Evolutionary conservation across 2,797 vertebrate genomes (phyloP).

Genomic region (Cossypha polioptera): DNA sequence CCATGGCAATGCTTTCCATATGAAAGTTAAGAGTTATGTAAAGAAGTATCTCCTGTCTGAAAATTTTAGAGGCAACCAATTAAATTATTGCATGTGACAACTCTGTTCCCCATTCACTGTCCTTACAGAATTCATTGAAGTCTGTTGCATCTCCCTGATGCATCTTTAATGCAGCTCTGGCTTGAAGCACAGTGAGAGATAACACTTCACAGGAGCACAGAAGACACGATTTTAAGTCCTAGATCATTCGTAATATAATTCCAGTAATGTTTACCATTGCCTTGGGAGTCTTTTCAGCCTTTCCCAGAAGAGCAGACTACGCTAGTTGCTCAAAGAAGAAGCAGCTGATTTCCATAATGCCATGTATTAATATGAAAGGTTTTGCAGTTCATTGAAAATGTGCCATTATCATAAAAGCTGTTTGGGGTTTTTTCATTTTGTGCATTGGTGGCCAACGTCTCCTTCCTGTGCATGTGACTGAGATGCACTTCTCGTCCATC

Average conservation of each 20-base stretch:
- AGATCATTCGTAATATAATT: conserved; percentile 1
- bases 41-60: background rate
- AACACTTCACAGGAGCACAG: conserved; percentile 26
- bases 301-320: background rate
- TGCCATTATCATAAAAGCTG: background rate
- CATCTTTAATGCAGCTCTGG: conserved; percentile 29
- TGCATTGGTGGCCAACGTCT: background rate
- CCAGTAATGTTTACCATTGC: conserved; percentile 6
- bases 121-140: background rate
- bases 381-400: background rate
- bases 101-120: background rate
- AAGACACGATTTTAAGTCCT: conserved; percentile 14
- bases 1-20: background rate
- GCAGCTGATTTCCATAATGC: conserved; percentile 11
- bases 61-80: background rate
- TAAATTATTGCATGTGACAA: background rate
- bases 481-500: background rate
- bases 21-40: background rate
- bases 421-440: background rate
- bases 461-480: background rate
- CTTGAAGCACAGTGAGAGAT: background rate
- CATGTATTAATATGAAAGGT: background rate
- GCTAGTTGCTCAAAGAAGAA: background rate
- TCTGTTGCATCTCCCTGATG: conserved; percentile 11
- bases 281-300: conserved; percentile 27